These are phyloP conservation scores for Phacellophora camtschatica DNA, from an alignment of 30 jellyfish, hydroid and myxozoan genomes.

Conservation along the genomic window DNA sequence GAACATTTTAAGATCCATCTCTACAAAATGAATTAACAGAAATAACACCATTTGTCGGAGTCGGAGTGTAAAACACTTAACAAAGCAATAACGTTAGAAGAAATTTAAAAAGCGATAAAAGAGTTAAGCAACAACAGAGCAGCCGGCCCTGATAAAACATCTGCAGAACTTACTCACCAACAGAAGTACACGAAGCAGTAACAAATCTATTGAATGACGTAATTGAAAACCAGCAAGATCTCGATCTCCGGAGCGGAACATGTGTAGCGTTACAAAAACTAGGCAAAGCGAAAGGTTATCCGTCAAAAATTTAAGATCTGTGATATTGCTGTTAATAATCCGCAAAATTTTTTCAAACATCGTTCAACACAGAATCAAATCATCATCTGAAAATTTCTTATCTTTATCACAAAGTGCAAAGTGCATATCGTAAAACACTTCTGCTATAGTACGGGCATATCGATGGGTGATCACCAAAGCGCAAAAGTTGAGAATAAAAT, in stretches of 20 bases:
- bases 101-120: slow-evolving; percentile 22
- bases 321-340: slow-evolving; percentile 40
- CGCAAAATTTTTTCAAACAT: slow-evolving; percentile 51
- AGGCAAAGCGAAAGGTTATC: slow-evolving; percentile 63
- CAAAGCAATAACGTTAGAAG: slow-evolving; percentile 41
- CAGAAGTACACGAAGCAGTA: slow-evolving; percentile 20
- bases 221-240: slow-evolving; percentile 24
- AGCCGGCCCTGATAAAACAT: slow-evolving; percentile 18
- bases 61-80: slow-evolving; percentile 29
- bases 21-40: not conserved
- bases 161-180: slow-evolving; percentile 14
- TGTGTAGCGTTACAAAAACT: slow-evolving; percentile 51
- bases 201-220: slow-evolving; percentile 28
- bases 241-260: slow-evolving; percentile 40
- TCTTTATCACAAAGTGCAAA: slow-evolving; percentile 53
- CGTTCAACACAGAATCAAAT: slow-evolving; percentile 30
- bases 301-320: slow-evolving; percentile 50
- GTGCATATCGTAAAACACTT: slow-evolving; percentile 44
- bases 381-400: slow-evolving; percentile 28
- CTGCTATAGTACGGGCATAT: slow-evolving; percentile 60
- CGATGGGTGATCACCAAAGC: slow-evolving; percentile 40
- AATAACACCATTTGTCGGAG: slow-evolving; percentile 27
- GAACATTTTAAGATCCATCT: slow-evolving; percentile 41
- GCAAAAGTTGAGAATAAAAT: slow-evolving; percentile 29
- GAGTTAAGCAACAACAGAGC: slow-evolving; percentile 18